Base-by-base conservation (phyloP, 2,888 invertebrate genomes). In the Coenonympha arcania region DNA sequence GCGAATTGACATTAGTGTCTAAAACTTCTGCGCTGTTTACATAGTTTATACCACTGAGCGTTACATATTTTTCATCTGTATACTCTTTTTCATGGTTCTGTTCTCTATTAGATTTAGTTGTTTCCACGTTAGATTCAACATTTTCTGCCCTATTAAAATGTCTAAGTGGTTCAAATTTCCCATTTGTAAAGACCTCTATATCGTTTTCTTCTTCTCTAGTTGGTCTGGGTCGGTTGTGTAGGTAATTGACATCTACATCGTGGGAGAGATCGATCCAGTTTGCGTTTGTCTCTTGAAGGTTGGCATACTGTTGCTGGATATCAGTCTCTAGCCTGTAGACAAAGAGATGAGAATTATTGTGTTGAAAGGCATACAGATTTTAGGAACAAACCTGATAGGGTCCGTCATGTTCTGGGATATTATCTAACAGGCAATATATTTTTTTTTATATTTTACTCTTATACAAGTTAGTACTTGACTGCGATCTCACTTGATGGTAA, bases 181-280 rank as follows among this genome's bases (percentile, higher is more conserved):
- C 58, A 6, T 72, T 62, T 3, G 63, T 40, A 1, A 69, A 39
- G 1, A 79, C 62, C 64, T 82, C 79, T 20, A 81, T 66, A 33
- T 82, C 72, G 6, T 69, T 61, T 2, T 55, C 60, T 51, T 79
- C 73, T 15, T 73, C 64, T 51, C 68, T 63, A 0, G 71, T 68
- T 0, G 72, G 66, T 58, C 65, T 66, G 8, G 66, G 57, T 2
- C 53, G 56, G 19, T 64, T 70, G 2, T 69, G 63, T 1, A 75
- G 59, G 48, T 74, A 69, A 64, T 87, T 87, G 0, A 87, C 70
- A 52, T 81, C 79, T 0, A 64, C 82, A 37, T 87, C 87, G 46
- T 76, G 79, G 0, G 82, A 71, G 0, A 86, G 63, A 54, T 86
- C 85, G 5, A 56, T 45, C 79, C 75, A 79, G 18, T 65, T 54